A percentile compares a stretch with the other conserved stretches of the same genome.
Conservation (phyloP, 2,113 vertebrate genomes). For the Dunckerocampus dactyliophorus region DNA sequence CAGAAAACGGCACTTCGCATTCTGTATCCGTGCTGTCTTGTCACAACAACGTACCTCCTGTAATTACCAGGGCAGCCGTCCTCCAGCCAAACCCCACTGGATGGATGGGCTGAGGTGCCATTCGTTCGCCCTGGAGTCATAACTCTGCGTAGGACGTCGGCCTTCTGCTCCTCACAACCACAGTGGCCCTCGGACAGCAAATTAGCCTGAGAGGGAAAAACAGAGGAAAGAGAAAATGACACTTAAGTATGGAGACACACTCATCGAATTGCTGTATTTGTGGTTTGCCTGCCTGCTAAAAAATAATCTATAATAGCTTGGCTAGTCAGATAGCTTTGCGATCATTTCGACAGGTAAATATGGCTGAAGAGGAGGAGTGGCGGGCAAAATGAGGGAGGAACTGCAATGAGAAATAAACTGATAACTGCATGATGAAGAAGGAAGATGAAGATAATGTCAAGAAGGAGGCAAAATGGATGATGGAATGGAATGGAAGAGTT, state of each 20-base stretch:
- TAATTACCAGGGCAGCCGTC: conserved; percentile 74
- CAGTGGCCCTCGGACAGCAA: conserved; percentile 54
- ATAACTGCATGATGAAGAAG: conserved; percentile 69
- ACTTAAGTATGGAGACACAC: conserved; percentile 22
- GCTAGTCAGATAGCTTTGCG: conserved; percentile 59
- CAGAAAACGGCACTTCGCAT: conserved; percentile 68
- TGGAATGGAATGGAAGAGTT: conserved; percentile 40
- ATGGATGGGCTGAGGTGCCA: conserved; percentile 70
- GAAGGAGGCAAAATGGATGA: conserved; percentile 50
- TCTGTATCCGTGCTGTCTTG: conserved; percentile 47
- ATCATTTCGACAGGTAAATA: conserved; percentile 66
- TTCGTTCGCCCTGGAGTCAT: conserved; percentile 71
- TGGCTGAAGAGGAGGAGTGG: conserved; percentile 40
- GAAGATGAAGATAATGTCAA: conserved; percentile 52
- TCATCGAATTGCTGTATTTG: conserved; percentile 45
- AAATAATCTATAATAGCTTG: conserved; percentile 54
- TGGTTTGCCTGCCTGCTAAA: conserved; percentile 43
- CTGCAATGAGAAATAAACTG: conserved; percentile 57
- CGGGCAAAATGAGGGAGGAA: conserved; percentile 36
- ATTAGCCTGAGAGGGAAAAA: conserved; percentile 60
- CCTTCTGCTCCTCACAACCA: conserved; percentile 33
- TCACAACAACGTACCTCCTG: conserved; percentile 76
- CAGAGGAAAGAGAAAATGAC: conserved; percentile 37
- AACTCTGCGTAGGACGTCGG: conserved; percentile 70
- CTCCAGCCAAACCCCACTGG: conserved; percentile 65